Evolutionary conservation across 2,888 invertebrate species (phyloP).

Genomic region (Chouioia cunea): DNA sequence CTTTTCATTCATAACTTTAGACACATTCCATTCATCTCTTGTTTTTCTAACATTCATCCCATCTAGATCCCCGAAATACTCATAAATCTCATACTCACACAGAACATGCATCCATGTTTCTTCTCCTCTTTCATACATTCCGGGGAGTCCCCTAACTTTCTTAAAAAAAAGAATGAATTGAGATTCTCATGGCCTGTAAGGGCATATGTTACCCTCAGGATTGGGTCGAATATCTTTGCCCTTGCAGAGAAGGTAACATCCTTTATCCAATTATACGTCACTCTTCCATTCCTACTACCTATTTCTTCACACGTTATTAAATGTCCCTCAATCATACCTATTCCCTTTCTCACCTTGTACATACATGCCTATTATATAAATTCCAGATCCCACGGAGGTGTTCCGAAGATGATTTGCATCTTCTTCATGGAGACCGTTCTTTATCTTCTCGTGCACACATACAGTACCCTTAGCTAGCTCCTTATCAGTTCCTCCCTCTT

Average conservation of each 20-base stretch:
- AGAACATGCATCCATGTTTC: no score
- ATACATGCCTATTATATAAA: neutral
- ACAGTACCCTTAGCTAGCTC: conserved; percentile 31
- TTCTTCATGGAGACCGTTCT: conserved; percentile 45
- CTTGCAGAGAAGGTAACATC: neutral
- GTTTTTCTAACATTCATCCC: no score
- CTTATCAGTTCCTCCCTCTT: neutral
- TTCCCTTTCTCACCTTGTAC: no score
- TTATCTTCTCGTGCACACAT: conserved; percentile 41
- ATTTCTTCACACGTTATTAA: no score
- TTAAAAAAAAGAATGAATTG: no score
- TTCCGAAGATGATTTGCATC: conserved; percentile 45
- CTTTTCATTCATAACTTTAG: no score
- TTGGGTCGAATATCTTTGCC: neutral
- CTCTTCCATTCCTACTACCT: neutral
- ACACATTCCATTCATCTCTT: no score
- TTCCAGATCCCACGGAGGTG: conserved; percentile 44
- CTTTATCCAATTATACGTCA: conserved; percentile 19
- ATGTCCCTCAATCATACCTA: no score
- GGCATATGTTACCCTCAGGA: no score
- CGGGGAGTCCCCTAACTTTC: neutral
- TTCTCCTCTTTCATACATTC: conserved; percentile 13
- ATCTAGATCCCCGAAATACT: no score
- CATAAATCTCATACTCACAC: no score
- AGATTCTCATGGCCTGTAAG: no score